Conservation (phyloP, 1,140 invertebrate genomes). For the Zeugodacus cucurbitae region DNA sequence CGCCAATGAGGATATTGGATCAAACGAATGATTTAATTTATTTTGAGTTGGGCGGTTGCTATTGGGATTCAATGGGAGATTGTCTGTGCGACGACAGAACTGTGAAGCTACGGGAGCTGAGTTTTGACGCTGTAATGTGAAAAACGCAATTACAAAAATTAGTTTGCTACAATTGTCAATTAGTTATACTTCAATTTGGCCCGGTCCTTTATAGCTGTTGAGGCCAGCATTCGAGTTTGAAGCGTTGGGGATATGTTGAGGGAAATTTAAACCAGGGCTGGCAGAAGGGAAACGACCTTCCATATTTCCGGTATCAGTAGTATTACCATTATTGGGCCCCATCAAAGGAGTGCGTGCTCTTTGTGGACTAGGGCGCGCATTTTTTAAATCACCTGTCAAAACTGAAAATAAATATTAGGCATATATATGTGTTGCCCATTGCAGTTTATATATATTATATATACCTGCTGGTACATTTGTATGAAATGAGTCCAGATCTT, state of each 20-base stretch:
- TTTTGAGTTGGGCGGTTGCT: conserved; percentile 71
- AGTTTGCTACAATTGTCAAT: not conserved
- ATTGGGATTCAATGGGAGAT: conserved; percentile 86
- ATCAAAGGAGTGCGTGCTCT: conserved; percentile 46
- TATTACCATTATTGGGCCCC: not conserved
- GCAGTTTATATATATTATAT: conserved; percentile 7
- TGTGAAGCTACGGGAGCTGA: conserved; percentile 49
- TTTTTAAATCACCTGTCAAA: conserved; percentile 53
- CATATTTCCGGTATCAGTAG: conserved; percentile 44
- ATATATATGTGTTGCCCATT: not conserved
- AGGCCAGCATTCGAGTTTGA: not conserved
- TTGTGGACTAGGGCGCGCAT: conserved; percentile 56
- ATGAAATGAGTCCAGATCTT: conserved; percentile 52
- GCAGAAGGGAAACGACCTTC: conserved; percentile 54
- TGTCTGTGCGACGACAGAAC: conserved; percentile 75
- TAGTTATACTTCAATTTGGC: not conserved
- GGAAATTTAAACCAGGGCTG: conserved; percentile 59
- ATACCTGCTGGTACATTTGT: conserved; percentile 22
- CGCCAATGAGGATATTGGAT: conserved; percentile 92
- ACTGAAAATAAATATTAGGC: not conserved
- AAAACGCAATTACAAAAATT: not conserved
- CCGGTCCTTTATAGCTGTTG: not conserved
- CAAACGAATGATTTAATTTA: conserved; percentile 76
- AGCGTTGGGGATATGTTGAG: conserved; percentile 49
- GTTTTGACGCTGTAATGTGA: conserved; percentile 53